Evolutionary conservation across 2,797 vertebrate species (phyloP).

Genomic region (Sebastes goodei): DNA sequence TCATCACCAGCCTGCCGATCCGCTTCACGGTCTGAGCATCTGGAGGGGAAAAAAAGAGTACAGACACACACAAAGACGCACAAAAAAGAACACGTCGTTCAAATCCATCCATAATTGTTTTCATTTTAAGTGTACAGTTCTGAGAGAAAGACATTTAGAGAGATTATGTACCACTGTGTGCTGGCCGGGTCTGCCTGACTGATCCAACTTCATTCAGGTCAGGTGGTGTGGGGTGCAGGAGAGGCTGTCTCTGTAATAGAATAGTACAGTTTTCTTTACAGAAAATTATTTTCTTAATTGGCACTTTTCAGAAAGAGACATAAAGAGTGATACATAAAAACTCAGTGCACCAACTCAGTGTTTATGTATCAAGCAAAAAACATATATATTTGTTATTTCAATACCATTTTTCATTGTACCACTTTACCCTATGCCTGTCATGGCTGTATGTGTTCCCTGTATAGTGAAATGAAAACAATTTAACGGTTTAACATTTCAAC

Average conservation of each 20-base stretch:
- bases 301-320: neutral
- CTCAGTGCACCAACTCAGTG: too few relatives aligned
- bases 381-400: too few relatives aligned
- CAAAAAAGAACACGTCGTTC: neutral
- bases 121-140: neutral
- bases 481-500: too few relatives aligned
- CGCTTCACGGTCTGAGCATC: conserved; percentile 27
- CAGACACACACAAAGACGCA: neutral
- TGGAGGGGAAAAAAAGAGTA: neutral
- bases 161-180: conserved; percentile 33
- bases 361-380: too few relatives aligned
- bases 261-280: neutral
- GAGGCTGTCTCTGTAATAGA: conserved; percentile 74
- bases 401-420: too few relatives aligned
- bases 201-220: conserved; percentile 58
- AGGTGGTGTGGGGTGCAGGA: conserved; percentile 56
- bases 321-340: too few relatives aligned
- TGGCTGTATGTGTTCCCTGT: too few relatives aligned
- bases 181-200: conserved; percentile 59
- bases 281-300: neutral
- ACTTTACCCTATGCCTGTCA: too few relatives aligned
- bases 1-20: conserved; percentile 62
- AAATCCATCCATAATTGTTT: neutral
- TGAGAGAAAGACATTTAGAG: neutral
- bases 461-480: too few relatives aligned